phyloP scores from a whole-genome alignment of 1,140 invertebrate genomes.

The Meloidogyne exigua region DNA sequence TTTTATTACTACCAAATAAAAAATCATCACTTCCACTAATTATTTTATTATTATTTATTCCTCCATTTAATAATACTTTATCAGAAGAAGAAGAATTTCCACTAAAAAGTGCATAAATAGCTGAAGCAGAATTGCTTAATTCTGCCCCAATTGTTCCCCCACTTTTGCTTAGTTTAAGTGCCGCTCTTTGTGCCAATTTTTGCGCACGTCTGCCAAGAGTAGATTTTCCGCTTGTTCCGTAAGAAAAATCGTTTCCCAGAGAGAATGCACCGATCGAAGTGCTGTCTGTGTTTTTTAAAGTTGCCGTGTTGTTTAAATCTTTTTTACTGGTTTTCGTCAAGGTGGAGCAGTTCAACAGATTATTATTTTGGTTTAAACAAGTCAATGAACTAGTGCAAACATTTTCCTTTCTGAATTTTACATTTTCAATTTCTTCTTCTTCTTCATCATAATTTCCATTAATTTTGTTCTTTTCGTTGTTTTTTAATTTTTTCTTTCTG shows the following conservation, averaged over 20 bases:
- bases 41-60: neutral
- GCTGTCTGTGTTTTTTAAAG: neutral
- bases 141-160: slow-evolving; percentile 41
- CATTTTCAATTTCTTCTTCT: too few species aligned
- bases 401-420: neutral
- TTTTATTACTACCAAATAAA: neutral
- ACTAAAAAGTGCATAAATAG: slow-evolving; percentile 45
- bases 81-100: slow-evolving; percentile 13
- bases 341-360: neutral
- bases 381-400: neutral
- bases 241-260: neutral
- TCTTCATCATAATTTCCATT: neutral
- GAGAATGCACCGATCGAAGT: neutral
- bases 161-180: slow-evolving; percentile 30
- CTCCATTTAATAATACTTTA: neutral
- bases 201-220: slow-evolving; percentile 29
- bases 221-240: slow-evolving; percentile 21
- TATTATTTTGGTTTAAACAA: neutral
- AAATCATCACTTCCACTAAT: neutral
- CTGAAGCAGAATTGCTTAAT: slow-evolving; percentile 43
- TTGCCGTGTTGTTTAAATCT: too few species aligned
- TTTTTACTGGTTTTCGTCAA: neutral
- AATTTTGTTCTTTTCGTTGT: neutral
- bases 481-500: slow-evolving; percentile 10
- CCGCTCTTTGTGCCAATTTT: slow-evolving; percentile 29